Base-by-base conservation (phyloP, 2,113 vertebrate species). In the Larimichthys crocea region DNA sequence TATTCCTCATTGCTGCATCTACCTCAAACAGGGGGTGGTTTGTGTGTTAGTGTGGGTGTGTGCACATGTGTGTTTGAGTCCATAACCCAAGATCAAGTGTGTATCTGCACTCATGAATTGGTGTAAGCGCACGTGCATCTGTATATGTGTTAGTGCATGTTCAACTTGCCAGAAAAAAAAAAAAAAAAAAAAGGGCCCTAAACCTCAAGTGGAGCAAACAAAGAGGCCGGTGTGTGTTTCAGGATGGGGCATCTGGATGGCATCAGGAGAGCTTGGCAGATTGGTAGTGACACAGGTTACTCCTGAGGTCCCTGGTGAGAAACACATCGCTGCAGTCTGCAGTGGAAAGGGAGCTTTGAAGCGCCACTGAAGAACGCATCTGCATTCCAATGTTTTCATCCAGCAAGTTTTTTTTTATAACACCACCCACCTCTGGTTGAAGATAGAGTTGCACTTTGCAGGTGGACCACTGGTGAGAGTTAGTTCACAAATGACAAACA, bases 171-270 rank as follows among this genome's bases (percentile, higher is more conserved):
- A 20, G 35, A 83, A 78, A 65, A 68, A 68, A 83, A 78, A 65
- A 68, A 86, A 89, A 88, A 87, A 78, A 65, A 68, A 86, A 89
- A 88, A 87, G 85, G 78, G 85, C 82, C 76, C 80, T 82, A 94
- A 92, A 92, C 83, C 48, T 90, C 86, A 84, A 95, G 91, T 94
- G 92, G 89, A 77, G 95, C 92, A 95, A 96, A 99, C 97, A 97
- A 97, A 98, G 96, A 96, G 71, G 86, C 93, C 93, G 96, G 96
- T 98, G 96, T 98, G 96, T 96, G 96, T 98, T 97, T 97, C 96
- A 95, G 92, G 95, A 95, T 89, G 86, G 73, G 91, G 92, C 6
- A 90, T 94, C 98, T 99, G 98, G 93, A 92, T 95, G 96, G 94
- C 93, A 96, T 99, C 97, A 97, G 79, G 60, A 76, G 83, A 86